Evolutionary conservation across 2,797 vertebrate species (phyloP), one percentile per base, ranked within the genome.

Genomic region (Austrolebias charrua): DNA sequence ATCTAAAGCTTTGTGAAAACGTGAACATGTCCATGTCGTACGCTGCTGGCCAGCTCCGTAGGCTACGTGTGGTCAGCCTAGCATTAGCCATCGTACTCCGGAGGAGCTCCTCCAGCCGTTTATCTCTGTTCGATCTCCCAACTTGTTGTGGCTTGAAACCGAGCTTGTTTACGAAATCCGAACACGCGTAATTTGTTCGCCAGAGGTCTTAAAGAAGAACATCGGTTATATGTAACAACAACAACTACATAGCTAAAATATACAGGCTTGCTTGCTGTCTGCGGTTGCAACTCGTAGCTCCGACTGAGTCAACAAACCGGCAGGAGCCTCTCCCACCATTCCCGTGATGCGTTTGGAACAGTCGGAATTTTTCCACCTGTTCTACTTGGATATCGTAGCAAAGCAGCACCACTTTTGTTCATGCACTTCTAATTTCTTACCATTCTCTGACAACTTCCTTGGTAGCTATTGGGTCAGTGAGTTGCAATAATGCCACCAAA

Each of bases 231-330:
- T 14, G 4, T 38, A 9, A 2, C 6, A 46, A 46, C 14, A 4
- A 42, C 0, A 49, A 54, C 67, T 35, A 75, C 80, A 81, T 66
- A 57, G 35, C 51, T 82, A 67, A 75, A 64, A 73, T 58, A 19
- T 64, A 52, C 4, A 47, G 53, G 56, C 63, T 14, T 50, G 60
- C 61, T 65, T 49, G 9, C 1, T 53, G 49, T 28, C 53, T n/a
- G 60, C 53, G n/a, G n/a, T n/a, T 52, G 40, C 60, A 16, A n/a
- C 51, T 43, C 52, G 12, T 58, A 61, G 63, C 59, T 24, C 55
- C 9, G 16, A 73, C 68, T 69, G 75, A 73, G 67, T 86, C 84
- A 88, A 88, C 85, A 85, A 68, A 75, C 79, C 76, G 67, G 46
- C 18, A 47, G 35, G 35, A 38, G 81, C 78, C 80, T 76, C 78